Evolutionary conservation across 2,113 vertebrate species (phyloP), one percentile per base, ranked within the genome.

Genomic region (Macaca mulatta): DNA sequence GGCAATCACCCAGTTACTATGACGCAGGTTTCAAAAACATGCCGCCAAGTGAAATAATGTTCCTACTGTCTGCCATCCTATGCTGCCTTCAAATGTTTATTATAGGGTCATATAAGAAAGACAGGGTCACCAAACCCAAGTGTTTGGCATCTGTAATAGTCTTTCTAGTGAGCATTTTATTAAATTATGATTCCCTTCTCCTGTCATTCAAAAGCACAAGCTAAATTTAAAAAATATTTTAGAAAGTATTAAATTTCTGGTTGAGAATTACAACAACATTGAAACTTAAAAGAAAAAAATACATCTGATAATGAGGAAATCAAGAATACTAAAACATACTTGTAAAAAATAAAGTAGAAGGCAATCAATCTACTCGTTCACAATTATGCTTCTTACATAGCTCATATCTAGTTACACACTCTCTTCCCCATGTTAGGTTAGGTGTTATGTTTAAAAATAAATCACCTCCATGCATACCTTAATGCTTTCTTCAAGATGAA

Each of bases 181-280:
- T 91, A 96, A 92, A 95, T 97, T 95, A 95, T 85, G 86, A 96
- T 93, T 97, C 72, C 75, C 40, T 90, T 94, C 93, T 96, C 52
- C 95, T 96, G 82, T 96, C 96, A 97, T 84, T 90, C 94, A 94
- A 97, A 97, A 96, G 81, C 95, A 95, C 79, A 98, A 97, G 85
- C 90, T 96, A 90, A 89, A 94, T 89, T 97, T 77, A 32, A 90
- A 94, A 96, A 95, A 89, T 84, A 90, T 80, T 95, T 96, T 89
- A 96, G 79, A 82, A 98, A 95, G 45, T 88, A 88, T 96, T 94
- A 88, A 67, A 91, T 92, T 97, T 97, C 93, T 97, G 70, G 82
- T 93, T 96, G 95, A 93, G 80, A 94, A 92, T 96, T 85, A 95
- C 50, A 98, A 96, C 75, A 52, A 45, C 16, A 35, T 32, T 93